Base-by-base conservation (phyloP, 2,888 invertebrate genomes). In the Ceratothoa steindachneri region DNA sequence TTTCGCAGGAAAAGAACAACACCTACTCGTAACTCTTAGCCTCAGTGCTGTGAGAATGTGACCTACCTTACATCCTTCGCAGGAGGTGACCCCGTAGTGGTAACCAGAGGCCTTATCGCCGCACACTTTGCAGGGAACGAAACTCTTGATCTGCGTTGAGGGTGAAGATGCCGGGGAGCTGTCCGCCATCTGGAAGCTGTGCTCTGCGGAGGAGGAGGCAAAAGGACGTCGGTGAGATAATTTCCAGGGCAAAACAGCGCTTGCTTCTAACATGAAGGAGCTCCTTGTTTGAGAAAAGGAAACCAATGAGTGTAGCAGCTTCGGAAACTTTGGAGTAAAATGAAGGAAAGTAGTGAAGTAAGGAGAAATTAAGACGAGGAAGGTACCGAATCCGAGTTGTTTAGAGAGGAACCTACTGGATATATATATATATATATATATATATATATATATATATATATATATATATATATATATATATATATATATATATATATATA, bases 61-160 rank as follows among this genome's bases (percentile, higher is more conserved):
- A n/a, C n/a, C 19, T 87, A 96, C 96, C 91, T 97, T 97, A 87
- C 97, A 97, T 81, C 97, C 97, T 86, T 97, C 97, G 86, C 97
- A 97, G 81, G 95, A 95, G 80, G 96, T 97, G 81, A 97, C 97
- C 71, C 97, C 97, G 89, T 97, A 97, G 86, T 97, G 97, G 86
- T 97, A 97, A 68, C 95, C 95, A 29, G 93, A 93, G 31, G 95
- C 93, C 83, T 94, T 93, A 86, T 97, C 97, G 64, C 97, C 97
- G 86, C 97, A 97, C 81, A 97, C 97, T 85, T 95, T 95, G 87
- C 97, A 97, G 74, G 95, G 93, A 81, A 94, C 92, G 84, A 94
- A 93, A 72, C 92, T 90, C 86, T 95, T 95, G 12, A 91, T 90
- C 81, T 91, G 89, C 80, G 90, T 91, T 71, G 89, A 88, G 84